phyloP scores from a whole-genome alignment of 2,113 vertebrate species.

The Dicrurus megarhynchus region DNA sequence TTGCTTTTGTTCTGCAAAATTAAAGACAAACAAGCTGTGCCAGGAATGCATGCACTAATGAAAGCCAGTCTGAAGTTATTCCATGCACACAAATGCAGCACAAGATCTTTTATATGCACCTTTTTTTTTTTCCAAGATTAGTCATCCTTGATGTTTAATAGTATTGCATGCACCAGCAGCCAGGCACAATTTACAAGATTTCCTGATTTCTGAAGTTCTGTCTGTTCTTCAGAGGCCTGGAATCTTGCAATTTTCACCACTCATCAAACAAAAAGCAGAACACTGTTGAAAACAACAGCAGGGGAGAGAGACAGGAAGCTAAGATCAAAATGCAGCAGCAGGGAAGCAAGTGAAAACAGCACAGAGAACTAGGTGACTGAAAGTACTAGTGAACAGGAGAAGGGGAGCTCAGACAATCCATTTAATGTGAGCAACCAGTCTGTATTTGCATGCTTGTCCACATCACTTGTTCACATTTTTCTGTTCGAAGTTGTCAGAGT shows the following conservation, averaged over 20 bases:
- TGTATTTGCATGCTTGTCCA: background rate
- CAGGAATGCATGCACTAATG: background rate
- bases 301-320: background rate
- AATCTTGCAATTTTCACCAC: background rate
- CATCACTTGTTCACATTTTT: background rate
- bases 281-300: background rate
- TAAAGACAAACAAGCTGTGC: background rate
- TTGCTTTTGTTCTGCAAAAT: background rate
- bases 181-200: background rate
- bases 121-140: background rate
- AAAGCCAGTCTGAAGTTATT: background rate
- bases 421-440: background rate
- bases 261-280: background rate
- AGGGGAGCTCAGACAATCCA: background rate
- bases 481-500: background rate
- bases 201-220: background rate
- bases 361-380: background rate
- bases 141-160: background rate
- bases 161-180: background rate
- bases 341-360: background rate
- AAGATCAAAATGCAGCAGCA: constrained; percentile 30
- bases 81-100: background rate
- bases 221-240: background rate
- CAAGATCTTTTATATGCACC: background rate
- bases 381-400: background rate